phyloP scores from a whole-genome alignment of 2,113 vertebrate genomes.

The Desmodus rotundus region DNA sequence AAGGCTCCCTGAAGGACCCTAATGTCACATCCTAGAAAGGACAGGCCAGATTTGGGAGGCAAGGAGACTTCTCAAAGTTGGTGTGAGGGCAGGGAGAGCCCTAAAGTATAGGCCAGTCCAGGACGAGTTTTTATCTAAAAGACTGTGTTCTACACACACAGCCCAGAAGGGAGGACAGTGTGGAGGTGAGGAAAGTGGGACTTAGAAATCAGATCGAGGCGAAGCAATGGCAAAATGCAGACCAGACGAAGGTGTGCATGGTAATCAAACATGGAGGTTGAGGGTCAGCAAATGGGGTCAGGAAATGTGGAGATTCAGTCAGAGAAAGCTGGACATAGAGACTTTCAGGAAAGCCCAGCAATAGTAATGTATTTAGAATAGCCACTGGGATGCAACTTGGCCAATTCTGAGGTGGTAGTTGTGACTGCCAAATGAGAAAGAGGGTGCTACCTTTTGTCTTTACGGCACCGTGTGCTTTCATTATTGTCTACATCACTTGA shows the following conservation, averaged over 20 bases:
- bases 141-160: background rate
- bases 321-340: background rate
- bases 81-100: background rate
- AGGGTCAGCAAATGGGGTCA: background rate
- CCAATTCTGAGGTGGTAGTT: background rate
- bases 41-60: background rate
- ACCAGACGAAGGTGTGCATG: background rate
- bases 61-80: background rate
- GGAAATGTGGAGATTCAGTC: background rate
- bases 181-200: background rate
- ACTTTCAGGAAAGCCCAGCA: background rate
- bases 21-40: background rate
- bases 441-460: background rate
- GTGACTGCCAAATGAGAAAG: background rate
- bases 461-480: background rate
- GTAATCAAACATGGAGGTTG: background rate
- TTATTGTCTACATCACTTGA: background rate
- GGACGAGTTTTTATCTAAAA: background rate
- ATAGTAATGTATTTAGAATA: background rate
- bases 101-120: background rate
- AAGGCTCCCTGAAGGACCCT: background rate
- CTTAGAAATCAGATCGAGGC: background rate
- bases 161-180: background rate
- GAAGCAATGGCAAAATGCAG: background rate
- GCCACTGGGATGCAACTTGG: background rate